These are phyloP conservation scores for Salminus brasiliensis DNA, from an alignment of 2,113 vertebrate genomes.

Conservation along the genomic window DNA sequence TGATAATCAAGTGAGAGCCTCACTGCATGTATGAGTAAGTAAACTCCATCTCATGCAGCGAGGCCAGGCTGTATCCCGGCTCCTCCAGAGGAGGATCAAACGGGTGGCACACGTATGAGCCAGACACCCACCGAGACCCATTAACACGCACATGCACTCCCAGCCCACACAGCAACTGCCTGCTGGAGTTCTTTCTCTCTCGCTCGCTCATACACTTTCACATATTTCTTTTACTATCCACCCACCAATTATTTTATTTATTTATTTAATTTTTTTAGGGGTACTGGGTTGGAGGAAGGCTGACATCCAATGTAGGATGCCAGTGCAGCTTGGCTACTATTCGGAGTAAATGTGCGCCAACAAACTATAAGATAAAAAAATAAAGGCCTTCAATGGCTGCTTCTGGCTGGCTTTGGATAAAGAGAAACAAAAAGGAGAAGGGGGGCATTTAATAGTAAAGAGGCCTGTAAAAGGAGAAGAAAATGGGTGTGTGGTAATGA, in stretches of 20 bases:
- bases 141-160: constrained; percentile 43
- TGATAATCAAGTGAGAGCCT: not conserved
- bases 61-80: constrained; percentile 37
- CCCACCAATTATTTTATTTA: no score
- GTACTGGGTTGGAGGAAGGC: not conserved
- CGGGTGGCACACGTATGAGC: constrained; percentile 50
- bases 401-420: constrained; percentile 42
- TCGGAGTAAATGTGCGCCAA: constrained; percentile 42
- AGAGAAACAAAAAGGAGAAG: constrained; percentile 4
- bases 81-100: constrained; percentile 52
- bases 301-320: constrained; percentile 15
- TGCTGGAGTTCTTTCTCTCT: not conserved
- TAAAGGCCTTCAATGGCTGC: constrained; percentile 37
- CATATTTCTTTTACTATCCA: not conserved
- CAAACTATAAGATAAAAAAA: constrained; percentile 34
- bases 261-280: no score
- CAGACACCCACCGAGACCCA: constrained; percentile 54
- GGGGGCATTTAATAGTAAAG: not conserved
- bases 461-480: not conserved
- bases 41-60: constrained; percentile 32
- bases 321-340: constrained; percentile 36
- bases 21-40: constrained; percentile 26
- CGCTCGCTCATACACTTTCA: not conserved
- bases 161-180: constrained; percentile 8
- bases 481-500: not conserved